Conservation (phyloP, 2,888 invertebrate species). For the Eilema sororculum region DNA sequence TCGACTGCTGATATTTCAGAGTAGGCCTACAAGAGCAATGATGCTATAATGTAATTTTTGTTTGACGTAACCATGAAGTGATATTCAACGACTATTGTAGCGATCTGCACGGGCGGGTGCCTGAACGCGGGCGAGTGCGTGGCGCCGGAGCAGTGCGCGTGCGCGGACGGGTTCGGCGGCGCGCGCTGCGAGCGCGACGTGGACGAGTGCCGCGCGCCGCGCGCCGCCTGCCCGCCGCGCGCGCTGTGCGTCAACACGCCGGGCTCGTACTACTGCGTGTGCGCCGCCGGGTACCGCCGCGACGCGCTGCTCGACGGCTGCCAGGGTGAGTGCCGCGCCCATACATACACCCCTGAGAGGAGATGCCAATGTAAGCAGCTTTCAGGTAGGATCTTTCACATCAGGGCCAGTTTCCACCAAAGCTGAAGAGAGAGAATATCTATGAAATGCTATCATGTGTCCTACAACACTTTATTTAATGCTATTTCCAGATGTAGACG, state of each 20-base stretch:
- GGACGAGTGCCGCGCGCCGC: conserved; percentile 92
- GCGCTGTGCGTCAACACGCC: conserved; percentile 95
- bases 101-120: conserved; percentile 93
- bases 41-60: neutral
- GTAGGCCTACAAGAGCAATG: too few relatives aligned
- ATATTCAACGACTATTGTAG: conserved; percentile 74
- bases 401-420: too few relatives aligned
- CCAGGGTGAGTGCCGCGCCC: conserved; percentile 78
- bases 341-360: too few relatives aligned
- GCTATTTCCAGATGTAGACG: conserved; percentile 91
- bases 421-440: too few relatives aligned
- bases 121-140: conserved; percentile 94
- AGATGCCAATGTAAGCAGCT: too few relatives aligned
- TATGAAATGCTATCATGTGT: neutral
- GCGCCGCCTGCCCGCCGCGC: conserved; percentile 90
- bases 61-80: neutral
- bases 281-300: conserved; percentile 91
- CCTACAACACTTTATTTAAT: neutral
- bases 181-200: conserved; percentile 94
- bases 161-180: conserved; percentile 94
- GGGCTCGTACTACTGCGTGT: conserved; percentile 96
- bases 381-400: too few relatives aligned
- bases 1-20: too few relatives aligned
- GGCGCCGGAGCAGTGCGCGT: conserved; percentile 92
- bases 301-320: conserved; percentile 88